These are phyloP conservation scores for Colaptes auratus DNA, from an alignment of 2,113 vertebrate genomes.

Conservation along the genomic window DNA sequence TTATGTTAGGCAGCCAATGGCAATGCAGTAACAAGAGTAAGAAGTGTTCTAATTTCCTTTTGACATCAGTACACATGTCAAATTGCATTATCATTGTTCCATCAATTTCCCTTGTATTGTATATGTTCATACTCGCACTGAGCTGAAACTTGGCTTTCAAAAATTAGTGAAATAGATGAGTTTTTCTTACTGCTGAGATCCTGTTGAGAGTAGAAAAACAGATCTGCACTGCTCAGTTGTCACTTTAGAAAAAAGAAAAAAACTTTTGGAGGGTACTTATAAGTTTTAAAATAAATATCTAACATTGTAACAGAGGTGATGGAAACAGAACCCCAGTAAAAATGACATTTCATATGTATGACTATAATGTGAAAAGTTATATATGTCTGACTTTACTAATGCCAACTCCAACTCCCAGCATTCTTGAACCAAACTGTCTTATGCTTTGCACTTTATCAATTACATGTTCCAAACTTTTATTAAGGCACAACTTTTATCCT, in stretches of 20 bases:
- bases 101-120: neutral
- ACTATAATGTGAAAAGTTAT: neutral
- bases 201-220: neutral
- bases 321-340: neutral
- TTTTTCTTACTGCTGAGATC: neutral
- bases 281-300: neutral
- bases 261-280: neutral
- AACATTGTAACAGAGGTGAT: neutral
- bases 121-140: neutral
- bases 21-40: neutral
- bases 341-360: neutral
- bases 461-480: neutral
- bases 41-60: neutral
- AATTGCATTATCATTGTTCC: neutral
- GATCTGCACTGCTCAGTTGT: neutral
- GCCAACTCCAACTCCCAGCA: neutral
- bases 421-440: neutral
- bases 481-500: neutral
- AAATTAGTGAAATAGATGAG: neutral
- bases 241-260: neutral
- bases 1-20: neutral
- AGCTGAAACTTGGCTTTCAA: neutral
- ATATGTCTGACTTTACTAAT: neutral
- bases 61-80: neutral
- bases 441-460: neutral